Percentiles rank a stretch among this genome's conserved stretches.
Evolutionary conservation across 1,140 invertebrate genomes (phyloP).

Genomic region (Phymorhynchus buccinoides): DNA sequence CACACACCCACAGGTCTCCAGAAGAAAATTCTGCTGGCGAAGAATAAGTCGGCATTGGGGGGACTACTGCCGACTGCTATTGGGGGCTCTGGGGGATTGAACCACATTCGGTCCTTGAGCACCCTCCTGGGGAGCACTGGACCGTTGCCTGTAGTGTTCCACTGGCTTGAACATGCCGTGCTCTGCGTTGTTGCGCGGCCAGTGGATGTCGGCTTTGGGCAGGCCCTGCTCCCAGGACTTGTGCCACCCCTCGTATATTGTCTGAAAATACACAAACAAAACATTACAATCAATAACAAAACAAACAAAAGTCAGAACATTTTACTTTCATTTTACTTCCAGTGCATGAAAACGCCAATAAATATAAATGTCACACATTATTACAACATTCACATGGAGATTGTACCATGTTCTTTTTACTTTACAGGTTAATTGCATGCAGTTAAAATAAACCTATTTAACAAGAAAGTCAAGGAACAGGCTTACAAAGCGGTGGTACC

Average conservation of each 20-base stretch:
- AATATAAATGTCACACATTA: no score
- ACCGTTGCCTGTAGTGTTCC: neutral
- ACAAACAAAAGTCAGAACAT: no score
- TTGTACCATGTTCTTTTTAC: no score
- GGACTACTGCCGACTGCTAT: neutral
- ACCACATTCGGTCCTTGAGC: neutral
- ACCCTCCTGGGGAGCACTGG: neutral
- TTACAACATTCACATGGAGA: no score
- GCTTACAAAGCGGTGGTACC: no score
- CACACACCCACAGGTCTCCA: neutral
- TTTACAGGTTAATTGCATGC: no score
- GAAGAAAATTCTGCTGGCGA: neutral
- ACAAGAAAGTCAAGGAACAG: no score
- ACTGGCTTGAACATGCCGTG: neutral
- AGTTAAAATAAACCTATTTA: no score
- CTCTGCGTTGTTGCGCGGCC: neutral
- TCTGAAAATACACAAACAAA: no score
- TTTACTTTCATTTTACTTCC: no score
- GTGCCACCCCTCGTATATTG: neutral
- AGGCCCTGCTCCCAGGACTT: neutral
- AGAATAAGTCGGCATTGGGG: neutral
- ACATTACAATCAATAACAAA: no score
- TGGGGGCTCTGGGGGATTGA: neutral
- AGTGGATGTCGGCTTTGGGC: neutral
- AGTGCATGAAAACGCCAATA: no score